A percentile compares a stretch with the other conserved stretches of the same genome.
These are phyloP conservation scores for Echeneis naucrates DNA, from an alignment of 2,797 vertebrate genomes.

Conservation along the genomic window DNA sequence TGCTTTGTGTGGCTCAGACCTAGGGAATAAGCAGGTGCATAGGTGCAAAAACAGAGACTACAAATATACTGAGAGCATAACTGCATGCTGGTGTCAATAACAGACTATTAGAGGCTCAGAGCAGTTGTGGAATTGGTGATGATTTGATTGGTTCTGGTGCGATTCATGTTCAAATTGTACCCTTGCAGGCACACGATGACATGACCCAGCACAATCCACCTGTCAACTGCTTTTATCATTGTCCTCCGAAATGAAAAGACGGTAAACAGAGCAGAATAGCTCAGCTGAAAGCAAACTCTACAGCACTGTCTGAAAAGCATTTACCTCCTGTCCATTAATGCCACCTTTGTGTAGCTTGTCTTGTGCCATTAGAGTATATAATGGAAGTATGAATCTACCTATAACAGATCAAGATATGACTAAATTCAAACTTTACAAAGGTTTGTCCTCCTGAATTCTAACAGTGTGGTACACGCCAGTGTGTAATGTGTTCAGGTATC, in stretches of 20 bases:
- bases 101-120: conserved; percentile 24
- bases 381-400: conserved; percentile 4
- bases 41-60: conserved; percentile 58
- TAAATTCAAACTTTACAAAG: conserved; percentile 13
- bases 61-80: conserved; percentile 32
- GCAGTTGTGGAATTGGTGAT: conserved; percentile 18
- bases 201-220: conserved; percentile 34
- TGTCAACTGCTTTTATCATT: conserved; percentile 39
- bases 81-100: conserved; percentile 29
- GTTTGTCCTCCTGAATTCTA: too few species aligned
- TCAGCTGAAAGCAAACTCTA: conserved; percentile 26
- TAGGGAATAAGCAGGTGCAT: conserved; percentile 74
- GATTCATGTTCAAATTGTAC: conserved; percentile 22
- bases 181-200: conserved; percentile 36
- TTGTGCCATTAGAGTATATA: background rate
- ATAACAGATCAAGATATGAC: conserved; percentile 11
- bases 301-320: background rate
- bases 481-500: too few species aligned
- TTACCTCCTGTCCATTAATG: conserved; percentile 6
- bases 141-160: background rate
- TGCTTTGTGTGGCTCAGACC: conserved; percentile 75
- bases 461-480: too few species aligned
- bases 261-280: conserved; percentile 31
- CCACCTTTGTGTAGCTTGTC: background rate
- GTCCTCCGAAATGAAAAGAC: conserved; percentile 44